Evolutionary conservation across 2,797 vertebrate genomes (phyloP).

Genomic region (Chaetophractus vellerosus): DNA sequence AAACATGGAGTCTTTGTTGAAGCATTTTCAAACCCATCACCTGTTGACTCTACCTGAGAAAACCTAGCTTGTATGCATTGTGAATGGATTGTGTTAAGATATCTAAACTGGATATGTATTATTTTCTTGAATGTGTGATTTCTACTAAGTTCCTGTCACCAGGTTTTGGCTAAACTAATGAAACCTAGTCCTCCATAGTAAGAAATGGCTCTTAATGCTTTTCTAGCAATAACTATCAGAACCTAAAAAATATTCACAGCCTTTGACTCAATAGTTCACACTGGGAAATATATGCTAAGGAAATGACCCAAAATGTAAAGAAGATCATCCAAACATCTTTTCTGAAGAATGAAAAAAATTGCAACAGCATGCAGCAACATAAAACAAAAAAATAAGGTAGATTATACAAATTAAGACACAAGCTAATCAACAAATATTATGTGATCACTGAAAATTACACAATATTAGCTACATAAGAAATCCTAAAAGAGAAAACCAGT

Average conservation of each 20-base stretch:
- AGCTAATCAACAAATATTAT: constrained; percentile 42
- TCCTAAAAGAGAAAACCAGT: constrained; percentile 20
- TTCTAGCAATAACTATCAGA: neutral
- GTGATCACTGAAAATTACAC: neutral
- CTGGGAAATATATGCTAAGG: neutral
- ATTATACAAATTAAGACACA: neutral
- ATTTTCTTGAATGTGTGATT: neutral
- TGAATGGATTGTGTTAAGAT: neutral
- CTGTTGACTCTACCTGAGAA: neutral
- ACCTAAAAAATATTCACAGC: neutral
- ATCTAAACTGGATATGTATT: neutral
- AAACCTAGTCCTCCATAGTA: neutral
- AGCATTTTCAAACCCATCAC: neutral
- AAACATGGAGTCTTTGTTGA: neutral
- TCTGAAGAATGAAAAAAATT: constrained; percentile 3
- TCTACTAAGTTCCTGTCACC: neutral
- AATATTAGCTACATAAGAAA: constrained; percentile 13
- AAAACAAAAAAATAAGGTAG: neutral
- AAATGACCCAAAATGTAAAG: constrained; percentile 31
- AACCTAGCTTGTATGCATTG: neutral
- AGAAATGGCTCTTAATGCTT: neutral
- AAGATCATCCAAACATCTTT: neutral
- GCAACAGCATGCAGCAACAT: neutral
- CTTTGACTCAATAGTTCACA: constrained; percentile 32
- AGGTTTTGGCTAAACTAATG: neutral